Base-by-base conservation (phyloP, 1,140 invertebrate genomes). In the Andrena cerasifolii region DNA sequence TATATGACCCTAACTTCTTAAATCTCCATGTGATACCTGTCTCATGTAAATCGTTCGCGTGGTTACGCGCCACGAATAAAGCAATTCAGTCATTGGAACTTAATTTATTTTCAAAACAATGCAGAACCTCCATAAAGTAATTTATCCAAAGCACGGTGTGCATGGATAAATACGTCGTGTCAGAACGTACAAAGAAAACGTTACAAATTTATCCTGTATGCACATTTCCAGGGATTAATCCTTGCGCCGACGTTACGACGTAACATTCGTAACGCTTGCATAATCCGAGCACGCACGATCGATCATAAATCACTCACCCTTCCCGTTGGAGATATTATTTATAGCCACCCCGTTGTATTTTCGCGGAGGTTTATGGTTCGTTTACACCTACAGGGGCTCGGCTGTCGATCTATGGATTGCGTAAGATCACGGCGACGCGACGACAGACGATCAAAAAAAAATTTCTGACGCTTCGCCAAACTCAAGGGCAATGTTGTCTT, bases 271-370 rank as follows among this genome's bases (percentile, higher is more conserved):
- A 31, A 79, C 33, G 56, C 47, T 76, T 77, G 67, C 67, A 49
- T 77, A 80, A 77, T 43, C 66, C 26, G 36, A 63, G 2, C 33
- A 21, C 26, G 16, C n/a, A 12, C 54, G 33, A 79, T 77, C 16
- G 33, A 18, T 3, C 59, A 65, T 78, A 78, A 80, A 80, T 80
- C 74, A 28, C 16, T 61, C 53, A 49, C 6, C 28, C 49, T 33
- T 65, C 28, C 40, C 18, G 31, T 26, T 36, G n/a, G 28, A 78
- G 14, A 12, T 71, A 80, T 80, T 78, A 77, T 77, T 78, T 78
- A 65, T 71, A 47, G 33, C 59, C 33, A 54, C 49, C 49, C 66
- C 18, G 31, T 61, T 70, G 63, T 63, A 71, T 65, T 49, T 72
- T n/a, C n/a, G 36, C 47, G 47, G 16, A 28, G 47, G n/a, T 53